A percentile compares a stretch with the other conserved stretches of the same genome.
phyloP scores from a whole-genome alignment of 35 echinoderm and acorn worm genomes.

The Amphiura filiformis region DNA sequence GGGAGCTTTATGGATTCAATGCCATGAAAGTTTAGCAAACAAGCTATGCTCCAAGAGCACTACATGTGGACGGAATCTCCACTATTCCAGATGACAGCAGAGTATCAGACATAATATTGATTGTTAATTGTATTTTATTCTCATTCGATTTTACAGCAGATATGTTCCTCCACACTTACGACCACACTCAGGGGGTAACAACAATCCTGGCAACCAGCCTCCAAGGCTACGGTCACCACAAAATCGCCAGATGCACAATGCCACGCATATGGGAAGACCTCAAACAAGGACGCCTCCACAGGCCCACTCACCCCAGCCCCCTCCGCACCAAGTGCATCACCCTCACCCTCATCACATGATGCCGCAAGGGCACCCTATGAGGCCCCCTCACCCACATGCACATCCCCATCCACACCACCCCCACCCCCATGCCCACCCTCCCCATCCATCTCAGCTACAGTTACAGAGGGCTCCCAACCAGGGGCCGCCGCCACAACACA shows the following conservation, averaged over 20 bases:
- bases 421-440: not conserved
- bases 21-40: too few relatives aligned
- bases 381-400: slow-evolving; percentile 6
- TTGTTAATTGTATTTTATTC: too few relatives aligned
- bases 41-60: too few relatives aligned
- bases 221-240: slow-evolving; percentile 5
- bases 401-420: not conserved
- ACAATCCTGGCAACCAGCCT: slow-evolving; percentile 5
- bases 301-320: slow-evolving; percentile 18
- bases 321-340: not conserved
- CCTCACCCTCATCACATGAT: not conserved
- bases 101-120: too few relatives aligned
- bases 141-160: too few relatives aligned
- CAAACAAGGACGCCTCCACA: slow-evolving; percentile 2
- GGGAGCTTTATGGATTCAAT: too few relatives aligned
- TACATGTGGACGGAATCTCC: too few relatives aligned
- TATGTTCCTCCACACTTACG: slow-evolving; percentile 30
- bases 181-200: not conserved
- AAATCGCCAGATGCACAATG: not conserved
- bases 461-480: not conserved
- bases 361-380: not conserved
- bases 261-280: not conserved
- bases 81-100: too few relatives aligned
- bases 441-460: slow-evolving; percentile 10
- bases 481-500: not conserved